Percentiles rank a stretch among this genome's conserved stretches.
Evolutionary conservation across 2,797 vertebrate genomes (phyloP).

Genomic region (Urophycis tenuis): DNA sequence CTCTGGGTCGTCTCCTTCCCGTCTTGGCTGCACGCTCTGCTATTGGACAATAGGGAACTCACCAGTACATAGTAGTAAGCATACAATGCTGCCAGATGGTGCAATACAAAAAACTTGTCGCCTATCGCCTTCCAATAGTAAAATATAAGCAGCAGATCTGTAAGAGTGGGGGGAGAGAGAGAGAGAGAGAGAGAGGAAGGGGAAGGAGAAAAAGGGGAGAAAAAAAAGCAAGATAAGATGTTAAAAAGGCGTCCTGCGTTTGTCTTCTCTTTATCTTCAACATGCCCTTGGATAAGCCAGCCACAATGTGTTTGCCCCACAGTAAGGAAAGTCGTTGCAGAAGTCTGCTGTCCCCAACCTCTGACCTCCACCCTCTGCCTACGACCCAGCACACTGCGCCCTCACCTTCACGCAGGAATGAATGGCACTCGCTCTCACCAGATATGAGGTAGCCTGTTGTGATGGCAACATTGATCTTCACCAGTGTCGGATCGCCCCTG

Average conservation of each 20-base stretch:
- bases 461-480: conserved; percentile 90
- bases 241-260: conserved; percentile 17
- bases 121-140: conserved; percentile 96
- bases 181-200: no score
- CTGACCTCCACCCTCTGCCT: no score
- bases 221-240: conserved; percentile 18
- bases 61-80: conserved; percentile 97
- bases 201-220: conserved; percentile 4
- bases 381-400: no score
- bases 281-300: not conserved
- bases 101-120: conserved; percentile 93
- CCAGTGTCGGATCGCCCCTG: conserved; percentile 89
- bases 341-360: no score
- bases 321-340: not conserved
- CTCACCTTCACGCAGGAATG: not conserved
- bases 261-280: not conserved
- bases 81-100: conserved; percentile 89
- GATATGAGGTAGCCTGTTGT: conserved; percentile 99
- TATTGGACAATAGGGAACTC: conserved; percentile 80
- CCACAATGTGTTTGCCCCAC: not conserved
- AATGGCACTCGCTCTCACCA: conserved; percentile 70
- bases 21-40: conserved; percentile 68
- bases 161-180: conserved; percentile 43
- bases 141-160: conserved; percentile 96
- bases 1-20: conserved; percentile 67